Percentiles rank a stretch among this genome's conserved stretches.
phyloP scores from a whole-genome alignment of 2,888 invertebrate species.

The Metalampra italica region DNA sequence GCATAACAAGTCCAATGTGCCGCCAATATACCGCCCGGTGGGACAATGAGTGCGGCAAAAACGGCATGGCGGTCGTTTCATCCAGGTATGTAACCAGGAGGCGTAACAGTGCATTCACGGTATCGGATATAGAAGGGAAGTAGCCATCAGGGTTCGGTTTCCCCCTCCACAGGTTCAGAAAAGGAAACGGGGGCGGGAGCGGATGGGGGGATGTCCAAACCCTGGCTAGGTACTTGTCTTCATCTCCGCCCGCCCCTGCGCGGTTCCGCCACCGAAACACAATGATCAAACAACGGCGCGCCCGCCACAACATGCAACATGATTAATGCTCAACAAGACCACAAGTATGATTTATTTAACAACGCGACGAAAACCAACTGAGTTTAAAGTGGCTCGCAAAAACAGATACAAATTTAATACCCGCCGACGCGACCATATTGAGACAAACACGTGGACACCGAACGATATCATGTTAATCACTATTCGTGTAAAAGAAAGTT shows the following conservation, averaged over 20 bases:
- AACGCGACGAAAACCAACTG: slow-evolving; percentile 33
- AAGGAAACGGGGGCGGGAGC: too few relatives aligned
- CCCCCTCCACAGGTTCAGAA: too few relatives aligned
- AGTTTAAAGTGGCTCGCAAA: slow-evolving; percentile 38
- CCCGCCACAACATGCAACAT: slow-evolving; percentile 43
- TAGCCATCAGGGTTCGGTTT: too few relatives aligned
- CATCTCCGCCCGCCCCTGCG: slow-evolving; percentile 19
- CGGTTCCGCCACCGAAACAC: slow-evolving; percentile 19
- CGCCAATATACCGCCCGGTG: slow-evolving; percentile 26
- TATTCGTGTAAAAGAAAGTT: too few relatives aligned
- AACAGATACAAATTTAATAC: slow-evolving; percentile 41
- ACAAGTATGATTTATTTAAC: slow-evolving; percentile 58
- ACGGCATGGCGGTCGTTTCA: slow-evolving; percentile 17
- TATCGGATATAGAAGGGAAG: too few relatives aligned
- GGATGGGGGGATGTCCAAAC: too few relatives aligned
- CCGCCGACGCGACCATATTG: slow-evolving; percentile 23
- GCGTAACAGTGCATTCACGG: too few relatives aligned
- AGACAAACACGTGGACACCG: slow-evolving; percentile 21
- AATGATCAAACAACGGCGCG: slow-evolving; percentile 33
- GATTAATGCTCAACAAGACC: slow-evolving; percentile 53
- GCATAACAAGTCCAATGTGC: slow-evolving; percentile 27
- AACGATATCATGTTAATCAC: too few relatives aligned
- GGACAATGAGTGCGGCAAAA: slow-evolving; percentile 45
- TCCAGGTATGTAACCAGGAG: background rate
- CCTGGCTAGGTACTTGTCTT: slow-evolving; percentile 7